Base-by-base conservation (phyloP, 1,140 invertebrate genomes). In the Philopotamus ludificatus region DNA sequence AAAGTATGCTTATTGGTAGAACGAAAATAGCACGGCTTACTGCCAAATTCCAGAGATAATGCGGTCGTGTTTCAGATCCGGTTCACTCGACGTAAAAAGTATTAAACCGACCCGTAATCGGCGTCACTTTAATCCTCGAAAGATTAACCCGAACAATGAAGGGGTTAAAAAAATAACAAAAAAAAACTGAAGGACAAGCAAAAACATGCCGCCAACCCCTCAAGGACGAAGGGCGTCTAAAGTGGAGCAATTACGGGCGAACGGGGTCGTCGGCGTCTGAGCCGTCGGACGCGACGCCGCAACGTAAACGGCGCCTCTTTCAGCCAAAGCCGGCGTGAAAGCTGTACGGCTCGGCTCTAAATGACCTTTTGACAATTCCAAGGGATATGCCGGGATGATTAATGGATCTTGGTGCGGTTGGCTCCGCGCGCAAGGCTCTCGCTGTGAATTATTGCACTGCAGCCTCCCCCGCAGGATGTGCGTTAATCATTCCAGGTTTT, bases 321-420 rank as follows among this genome's bases (percentile, higher is more conserved):
- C 42, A 16, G 18, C 8, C 18, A 47, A 16, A 47, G 8, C 25
- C 42, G 39, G 51, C 25, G 22, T 20, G 44, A 47, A 47, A 47
- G 44, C 44, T 47, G 7, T 16, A 20, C 20, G 25, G 55, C 55
- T 58, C 20, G 26, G 15, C 26, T 42, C 54, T 60, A 60, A 60
- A 60, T 34, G 57, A 60, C 57, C 57, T 60, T 60, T 60, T 60
- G 57, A 60, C 57, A 47, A 47, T 60, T 26, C 26, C 42, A 16
- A 4, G 23, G 57, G 57, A 60, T 60, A 22, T 23, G 4, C n/a
- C 57, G 34, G 34, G 57, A 60, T 60, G 57, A 60, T 60, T 60
- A 60, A 60, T 60, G 57, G 25, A 12, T 1, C 23, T n/a, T 20
- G 57, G 47, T 60, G 47, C 44, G 3, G 57, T 10, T 8, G 44